Conservation (phyloP, 2,888 invertebrate species). For the Acronicta aceris region DNA sequence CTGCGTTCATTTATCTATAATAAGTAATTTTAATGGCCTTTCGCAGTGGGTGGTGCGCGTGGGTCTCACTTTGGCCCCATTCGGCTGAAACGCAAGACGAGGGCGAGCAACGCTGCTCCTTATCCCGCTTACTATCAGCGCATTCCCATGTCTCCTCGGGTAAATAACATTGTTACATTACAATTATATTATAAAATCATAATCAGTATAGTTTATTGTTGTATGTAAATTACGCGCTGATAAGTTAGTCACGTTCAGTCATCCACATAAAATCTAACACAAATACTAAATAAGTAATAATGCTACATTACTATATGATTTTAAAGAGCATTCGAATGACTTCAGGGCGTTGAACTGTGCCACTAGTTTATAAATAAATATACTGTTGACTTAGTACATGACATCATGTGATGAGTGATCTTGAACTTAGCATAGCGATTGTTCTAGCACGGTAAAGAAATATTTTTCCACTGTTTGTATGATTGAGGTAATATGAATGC, state of each 20-base stretch:
- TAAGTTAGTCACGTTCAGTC: slow-evolving; percentile 24
- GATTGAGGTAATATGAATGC: slow-evolving; percentile 3
- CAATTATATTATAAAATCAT: slow-evolving; percentile 33
- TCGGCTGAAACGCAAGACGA: slow-evolving; percentile 14
- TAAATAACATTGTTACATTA: slow-evolving; percentile 37
- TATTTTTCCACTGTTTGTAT: not conserved
- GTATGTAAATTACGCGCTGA: slow-evolving; percentile 21
- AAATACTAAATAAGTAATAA: slow-evolving; percentile 1
- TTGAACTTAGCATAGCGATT: slow-evolving; percentile 20
- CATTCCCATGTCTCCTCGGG: slow-evolving; percentile 47
- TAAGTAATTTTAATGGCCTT: slow-evolving; percentile 29
- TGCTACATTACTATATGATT: slow-evolving; percentile 14
- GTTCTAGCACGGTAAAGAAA: not conserved
- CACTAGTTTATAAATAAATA: slow-evolving; percentile 17
- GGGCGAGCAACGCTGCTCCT: not conserved
- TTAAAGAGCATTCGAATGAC: slow-evolving; percentile 36
- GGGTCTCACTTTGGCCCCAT: slow-evolving; percentile 15
- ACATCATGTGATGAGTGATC: slow-evolving; percentile 31
- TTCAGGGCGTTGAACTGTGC: slow-evolving; percentile 47
- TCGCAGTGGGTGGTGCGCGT: slow-evolving; percentile 37
- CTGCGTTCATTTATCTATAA: slow-evolving; percentile 2
- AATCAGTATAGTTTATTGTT: slow-evolving; percentile 32
- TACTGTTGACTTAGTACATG: slow-evolving; percentile 15
- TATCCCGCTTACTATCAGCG: slow-evolving; percentile 12
- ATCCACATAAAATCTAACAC: slow-evolving; percentile 29